Base-by-base conservation (phyloP, 2,888 invertebrate species). In the Parthenolecanium corni region DNA sequence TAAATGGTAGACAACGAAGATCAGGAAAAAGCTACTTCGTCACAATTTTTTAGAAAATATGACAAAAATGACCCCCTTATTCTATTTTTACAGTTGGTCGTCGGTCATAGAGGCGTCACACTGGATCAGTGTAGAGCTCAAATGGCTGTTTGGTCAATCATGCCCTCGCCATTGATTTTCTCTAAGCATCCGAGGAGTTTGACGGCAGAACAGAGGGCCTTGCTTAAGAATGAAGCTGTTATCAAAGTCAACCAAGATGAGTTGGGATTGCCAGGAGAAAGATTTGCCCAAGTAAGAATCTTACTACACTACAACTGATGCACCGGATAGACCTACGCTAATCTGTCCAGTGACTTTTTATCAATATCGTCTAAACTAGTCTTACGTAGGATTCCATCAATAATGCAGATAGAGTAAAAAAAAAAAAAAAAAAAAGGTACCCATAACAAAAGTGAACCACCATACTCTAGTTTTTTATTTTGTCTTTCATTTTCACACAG, bases 101-200 rank as follows among this genome's bases (percentile, higher is more conserved):
- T 82, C 66, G 83, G 83, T 6, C 82, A 83, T 69, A 81, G 74
- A 69, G 82, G 82, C 0, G 71, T 83, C 14, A 83, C 82, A 68
- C 77, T 78, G 65, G 83, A 84, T 66, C 84, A 86, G 73, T 79
- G 82, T 67, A 78, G 80, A 71, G 75, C 80, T 0, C 86, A 86
- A 75, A 84, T 86, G 84, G 84, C 84, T 1, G 74, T 86, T 65
- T 86, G 86, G 86, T 77, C 83, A 0, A 74, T 86, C 49, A 75
- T 86, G 72, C 84, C 85, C 2, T 81, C 85, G 0, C 86, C 86
- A 0, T 72, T 86, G 4, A 75, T 86, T 24, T 83, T 86, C 80
- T 86, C 85, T 0, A 79, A 78, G 44, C 84, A 86, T 73, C 75
- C 86, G 63, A 72, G 79, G n/a, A 73, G 72, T n/a, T 79, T 86